Conservation (phyloP, 2,797 vertebrate genomes). For the Trematomus bernacchii region DNA sequence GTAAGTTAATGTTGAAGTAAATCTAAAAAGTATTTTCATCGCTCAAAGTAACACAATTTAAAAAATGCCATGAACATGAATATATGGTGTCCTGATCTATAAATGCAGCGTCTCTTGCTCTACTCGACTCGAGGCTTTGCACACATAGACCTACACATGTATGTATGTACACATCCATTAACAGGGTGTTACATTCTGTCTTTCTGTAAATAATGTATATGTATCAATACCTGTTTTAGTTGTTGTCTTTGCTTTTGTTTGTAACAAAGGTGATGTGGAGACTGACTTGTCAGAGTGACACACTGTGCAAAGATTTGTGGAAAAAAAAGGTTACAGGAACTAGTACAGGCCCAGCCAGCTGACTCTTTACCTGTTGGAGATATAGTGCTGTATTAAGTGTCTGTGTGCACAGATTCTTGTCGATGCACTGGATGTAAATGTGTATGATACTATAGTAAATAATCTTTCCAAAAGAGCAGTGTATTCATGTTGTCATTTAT, state of each 20-base stretch:
- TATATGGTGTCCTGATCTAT: conserved; percentile 14
- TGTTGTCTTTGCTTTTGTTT: conserved; percentile 73
- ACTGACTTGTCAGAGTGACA: conserved; percentile 34
- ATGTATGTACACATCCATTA: conserved; percentile 6
- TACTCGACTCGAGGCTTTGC: conserved; percentile 17
- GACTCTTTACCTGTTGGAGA: conserved; percentile 67
- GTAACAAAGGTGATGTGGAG: conserved; percentile 53
- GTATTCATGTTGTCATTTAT: conserved; percentile 38
- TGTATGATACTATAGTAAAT: conserved; percentile 84
- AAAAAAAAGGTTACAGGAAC: conserved; percentile 22
- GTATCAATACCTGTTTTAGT: conserved; percentile 61
- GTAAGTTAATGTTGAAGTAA: not conserved
- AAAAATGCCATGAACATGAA: conserved; percentile 6
- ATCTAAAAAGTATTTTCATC: conserved; percentile 21
- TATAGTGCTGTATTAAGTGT: conserved; percentile 78
- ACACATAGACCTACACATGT: conserved; percentile 20
- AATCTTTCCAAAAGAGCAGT: conserved; percentile 66
- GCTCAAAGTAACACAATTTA: conserved; percentile 11
- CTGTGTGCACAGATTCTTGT: conserved; percentile 81
- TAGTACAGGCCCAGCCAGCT: conserved; percentile 44
- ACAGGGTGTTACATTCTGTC: conserved; percentile 40
- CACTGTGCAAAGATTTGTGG: conserved; percentile 45
- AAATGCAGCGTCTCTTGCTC: conserved; percentile 25
- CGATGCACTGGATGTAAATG: conserved; percentile 82
- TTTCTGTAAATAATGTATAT: conserved; percentile 67